Base-by-base conservation (phyloP, 2,113 vertebrate genomes). In the Phasianus colchicus region DNA sequence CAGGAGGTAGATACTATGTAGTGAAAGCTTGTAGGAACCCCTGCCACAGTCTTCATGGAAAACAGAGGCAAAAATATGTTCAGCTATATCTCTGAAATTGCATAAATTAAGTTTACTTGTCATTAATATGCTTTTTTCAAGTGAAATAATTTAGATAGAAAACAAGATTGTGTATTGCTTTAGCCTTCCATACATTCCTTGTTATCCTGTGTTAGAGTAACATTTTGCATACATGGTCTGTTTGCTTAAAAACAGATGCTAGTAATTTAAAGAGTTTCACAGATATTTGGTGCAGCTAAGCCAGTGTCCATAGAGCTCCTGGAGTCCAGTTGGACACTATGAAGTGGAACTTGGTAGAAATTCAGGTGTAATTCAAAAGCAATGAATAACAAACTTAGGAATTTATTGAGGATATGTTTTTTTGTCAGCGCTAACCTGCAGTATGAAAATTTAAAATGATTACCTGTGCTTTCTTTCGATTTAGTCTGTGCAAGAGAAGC, bases 401-500 rank as follows among this genome's bases (percentile, higher is more conserved):
- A 34, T 43, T 22, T 69, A 32, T 20, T 34, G 48, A 82, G 48
- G 22, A 42, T 74, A 21, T 12, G 4, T 21, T 57, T 83, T 82
- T 86, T 78, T 30, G 42, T 82, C 72, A 54, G 13, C 73, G 20
- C 24, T 78, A 66, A 76, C 38, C 52, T 14, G 38, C 60, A 67
- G 43, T 58, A 34, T 50, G 15, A 83, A 36, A 50, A 64, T 45
- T 55, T 77, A 34, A 93, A 57, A 18, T 61, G 0, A 0, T 67
- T 75, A 47, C 78, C 71, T 72, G 30, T 81, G 66, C 81, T 91
- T 96, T 86, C 80, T 25, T 90, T 89, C 61, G 6, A 81, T 95
- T 55, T 89, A 99, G 98, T 97, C 97, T 85, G 92, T 98, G 93
- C 98, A 98, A 95, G 98, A 98, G 81, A 98, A 96, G 81, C 96